These are phyloP conservation scores for Timema podura DNA, from an alignment of 2,888 invertebrate genomes.

Conservation along the genomic window DNA sequence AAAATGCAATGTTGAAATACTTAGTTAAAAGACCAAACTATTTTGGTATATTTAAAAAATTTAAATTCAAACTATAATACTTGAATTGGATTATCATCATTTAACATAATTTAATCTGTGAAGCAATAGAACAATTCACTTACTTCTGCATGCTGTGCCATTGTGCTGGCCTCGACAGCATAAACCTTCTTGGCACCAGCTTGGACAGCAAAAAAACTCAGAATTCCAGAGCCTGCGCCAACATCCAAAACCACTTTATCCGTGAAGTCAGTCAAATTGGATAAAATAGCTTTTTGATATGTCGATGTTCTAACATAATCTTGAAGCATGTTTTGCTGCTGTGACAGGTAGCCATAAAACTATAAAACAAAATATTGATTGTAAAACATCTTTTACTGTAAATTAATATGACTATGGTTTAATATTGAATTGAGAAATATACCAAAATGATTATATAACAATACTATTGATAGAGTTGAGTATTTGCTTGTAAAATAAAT, in stretches of 20 bases:
- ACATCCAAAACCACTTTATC: conserved; percentile 94
- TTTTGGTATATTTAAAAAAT: no score
- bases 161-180: conserved; percentile 98
- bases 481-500: no score
- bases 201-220: conserved; percentile 97
- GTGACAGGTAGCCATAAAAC: conserved; percentile 98
- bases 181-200: conserved; percentile 96
- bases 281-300: conserved; percentile 94
- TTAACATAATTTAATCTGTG: conserved; percentile 62
- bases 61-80: no score
- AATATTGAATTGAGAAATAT: no score
- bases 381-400: neutral
- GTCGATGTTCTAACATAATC: conserved; percentile 98
- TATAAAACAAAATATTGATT: conserved; percentile 44
- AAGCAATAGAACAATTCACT: conserved; percentile 39
- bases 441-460: no score
- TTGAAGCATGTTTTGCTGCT: conserved; percentile 99
- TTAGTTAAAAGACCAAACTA: no score
- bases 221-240: conserved; percentile 96
- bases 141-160: conserved; percentile 92
- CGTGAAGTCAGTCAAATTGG: conserved; percentile 88
- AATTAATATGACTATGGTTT: no score
- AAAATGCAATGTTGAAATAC: no score
- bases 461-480: no score
- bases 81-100: conserved; percentile 72